Conservation (phyloP, 1,140 invertebrate genomes). For the Telenomus remus region DNA sequence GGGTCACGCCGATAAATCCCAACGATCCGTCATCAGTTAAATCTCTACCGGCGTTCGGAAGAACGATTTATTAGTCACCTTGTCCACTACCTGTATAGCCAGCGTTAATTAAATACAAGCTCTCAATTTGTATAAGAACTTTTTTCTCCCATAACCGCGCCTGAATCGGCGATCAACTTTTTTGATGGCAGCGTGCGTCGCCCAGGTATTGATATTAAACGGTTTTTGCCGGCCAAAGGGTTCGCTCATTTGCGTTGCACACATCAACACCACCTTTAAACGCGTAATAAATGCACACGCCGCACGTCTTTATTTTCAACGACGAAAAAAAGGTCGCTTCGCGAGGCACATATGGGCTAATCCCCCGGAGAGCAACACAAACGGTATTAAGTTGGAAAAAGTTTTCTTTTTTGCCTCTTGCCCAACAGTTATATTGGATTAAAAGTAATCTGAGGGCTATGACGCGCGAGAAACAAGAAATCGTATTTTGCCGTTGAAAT, state of each 20-base stretch:
- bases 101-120: no score
- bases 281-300: conserved; percentile 37
- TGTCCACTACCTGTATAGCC: no score
- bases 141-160: no score
- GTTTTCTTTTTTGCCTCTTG: conserved; percentile 40
- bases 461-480: conserved; percentile 46
- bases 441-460: conserved; percentile 50
- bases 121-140: no score
- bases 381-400: conserved; percentile 54
- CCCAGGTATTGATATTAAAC: no score
- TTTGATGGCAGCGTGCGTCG: no score
- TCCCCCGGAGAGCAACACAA: conserved; percentile 45
- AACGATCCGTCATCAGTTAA: neutral
- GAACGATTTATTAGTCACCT: neutral
- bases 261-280: conserved; percentile 46
- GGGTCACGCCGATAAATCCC: neutral
- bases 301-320: conserved; percentile 37
- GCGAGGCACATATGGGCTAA: conserved; percentile 51
- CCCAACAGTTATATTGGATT: conserved; percentile 51
- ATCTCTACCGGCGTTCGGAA: neutral
- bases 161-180: no score
- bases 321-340: conserved; percentile 49
- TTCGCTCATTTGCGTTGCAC: neutral
- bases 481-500: conserved; percentile 36
- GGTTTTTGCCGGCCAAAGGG: no score